Base-by-base conservation (phyloP, 2,797 vertebrate genomes). In the Labeo calbasu region DNA sequence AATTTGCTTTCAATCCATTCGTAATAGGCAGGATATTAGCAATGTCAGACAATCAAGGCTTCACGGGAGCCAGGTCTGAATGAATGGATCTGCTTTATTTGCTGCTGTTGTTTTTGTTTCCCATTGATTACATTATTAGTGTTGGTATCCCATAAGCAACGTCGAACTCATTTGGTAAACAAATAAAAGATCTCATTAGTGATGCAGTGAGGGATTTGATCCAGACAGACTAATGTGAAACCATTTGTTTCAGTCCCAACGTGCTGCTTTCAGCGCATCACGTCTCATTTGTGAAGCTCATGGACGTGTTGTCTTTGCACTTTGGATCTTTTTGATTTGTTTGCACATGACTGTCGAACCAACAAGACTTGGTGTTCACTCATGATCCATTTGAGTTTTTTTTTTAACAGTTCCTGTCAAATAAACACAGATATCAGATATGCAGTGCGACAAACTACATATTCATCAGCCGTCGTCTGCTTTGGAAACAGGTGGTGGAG, bases 1-100 rank as follows among this genome's bases (percentile, higher is more conserved):
- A 76, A 88, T 86, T 85, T 78, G 82, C 79, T 81, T 88, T 78
- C 81, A 81, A 79, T 84, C 73, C 82, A 82, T 86, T 88, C 84
- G 82, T 75, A 82, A 82, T 55, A 50, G 82, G 66, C 78, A 75
- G 65, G 73, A 80, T 76, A 81, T 83, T 86, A 70, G 70, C 84
- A 83, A 83, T 76, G 75, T 61, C 55, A 81, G 36, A 83, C 79
- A 84, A 73, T 81, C 77, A 57, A 81, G 65, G 70, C 75, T 77
- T 84, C 17, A 40, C 13, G 13, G 65, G 65, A 84, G 82, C 82
- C 80, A 68, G 85, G 81, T 83, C 66, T 65, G 71, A 78, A 77
- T 80, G 53, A 79, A 85, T 66, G 46, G 76, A 77, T 78, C 43
- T 21, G 63, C 75, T 84, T 84, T 77, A 51, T 61, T 69, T 71